Evolutionary conservation across 2,797 vertebrate species (phyloP).

Genomic region (Petrocephalus schoutedeni): DNA sequence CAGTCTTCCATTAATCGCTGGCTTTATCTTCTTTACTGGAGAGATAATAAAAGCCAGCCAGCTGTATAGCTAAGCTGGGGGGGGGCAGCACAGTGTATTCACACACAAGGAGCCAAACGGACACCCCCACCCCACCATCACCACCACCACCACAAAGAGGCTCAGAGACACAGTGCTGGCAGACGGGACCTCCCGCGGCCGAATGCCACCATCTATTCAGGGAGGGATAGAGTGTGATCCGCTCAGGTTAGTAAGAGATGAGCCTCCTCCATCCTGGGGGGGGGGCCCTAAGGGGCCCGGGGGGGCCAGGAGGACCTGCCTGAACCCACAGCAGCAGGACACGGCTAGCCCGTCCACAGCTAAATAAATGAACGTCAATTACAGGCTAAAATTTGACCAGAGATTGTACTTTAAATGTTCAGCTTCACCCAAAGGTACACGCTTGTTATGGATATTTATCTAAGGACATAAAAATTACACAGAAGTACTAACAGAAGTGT

Average conservation of each 20-base stretch:
- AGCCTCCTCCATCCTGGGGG: not conserved
- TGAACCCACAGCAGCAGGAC: not conserved
- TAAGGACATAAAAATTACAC: not conserved
- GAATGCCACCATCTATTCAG: not conserved
- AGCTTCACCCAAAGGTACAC: not conserved
- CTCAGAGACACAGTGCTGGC: not conserved
- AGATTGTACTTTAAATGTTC: not conserved
- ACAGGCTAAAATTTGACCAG: not conserved
- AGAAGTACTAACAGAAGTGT: not conserved
- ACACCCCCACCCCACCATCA: not conserved
- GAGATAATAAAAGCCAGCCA: constrained; percentile 58
- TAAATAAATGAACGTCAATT: not conserved
- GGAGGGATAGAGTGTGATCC: not conserved
- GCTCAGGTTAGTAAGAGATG: not conserved
- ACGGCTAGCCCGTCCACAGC: not conserved
- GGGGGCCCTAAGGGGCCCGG: too few species aligned
- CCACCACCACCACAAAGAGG: not conserved
- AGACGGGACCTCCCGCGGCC: not conserved
- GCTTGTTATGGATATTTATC: not conserved
- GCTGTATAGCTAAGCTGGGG: constrained; percentile 37
- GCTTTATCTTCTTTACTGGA: constrained; percentile 66
- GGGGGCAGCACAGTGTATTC: not conserved
- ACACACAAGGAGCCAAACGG: not conserved
- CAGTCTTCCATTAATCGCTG: constrained; percentile 66
- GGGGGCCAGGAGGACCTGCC: not conserved